Conservation (phyloP, 2,888 invertebrate species). For the Leistus spinibarbis region DNA sequence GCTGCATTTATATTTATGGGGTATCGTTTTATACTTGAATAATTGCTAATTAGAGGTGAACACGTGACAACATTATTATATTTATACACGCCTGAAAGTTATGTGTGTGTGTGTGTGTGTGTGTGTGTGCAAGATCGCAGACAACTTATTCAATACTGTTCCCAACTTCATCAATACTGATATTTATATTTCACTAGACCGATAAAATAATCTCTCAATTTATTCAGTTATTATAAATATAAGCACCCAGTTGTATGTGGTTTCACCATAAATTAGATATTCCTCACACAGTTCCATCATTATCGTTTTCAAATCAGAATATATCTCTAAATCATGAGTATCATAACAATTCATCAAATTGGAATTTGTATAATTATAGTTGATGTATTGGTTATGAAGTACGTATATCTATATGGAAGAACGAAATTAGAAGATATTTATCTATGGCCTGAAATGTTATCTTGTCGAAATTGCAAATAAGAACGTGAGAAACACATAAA, state of each 20-base stretch:
- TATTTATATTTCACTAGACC: conserved; percentile 18
- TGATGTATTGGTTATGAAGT: background rate
- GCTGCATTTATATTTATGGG: conserved; percentile 24
- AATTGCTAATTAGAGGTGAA: conserved; percentile 33
- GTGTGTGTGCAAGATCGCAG: no score
- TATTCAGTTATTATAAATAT: background rate
- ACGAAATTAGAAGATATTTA: no score
- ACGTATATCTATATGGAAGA: background rate
- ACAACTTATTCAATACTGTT: conserved; percentile 30
- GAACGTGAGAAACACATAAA: background rate
- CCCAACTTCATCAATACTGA: background rate
- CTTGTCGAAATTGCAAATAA: background rate
- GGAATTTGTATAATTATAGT: background rate
- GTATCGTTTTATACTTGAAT: conserved; percentile 27
- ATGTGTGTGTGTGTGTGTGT: conserved; percentile 16
- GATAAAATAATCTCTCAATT: conserved; percentile 31
- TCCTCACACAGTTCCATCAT: no score
- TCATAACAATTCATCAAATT: background rate
- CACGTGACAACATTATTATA: conserved; percentile 35
- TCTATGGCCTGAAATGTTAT: background rate
- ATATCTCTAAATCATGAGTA: background rate
- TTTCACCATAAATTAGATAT: background rate
- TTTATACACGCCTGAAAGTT: conserved; percentile 26
- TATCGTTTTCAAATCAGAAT: background rate
- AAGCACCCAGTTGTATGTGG: background rate